phyloP scores from a whole-genome alignment of 2,113 vertebrate genomes.

The Lates calcarifer region DNA sequence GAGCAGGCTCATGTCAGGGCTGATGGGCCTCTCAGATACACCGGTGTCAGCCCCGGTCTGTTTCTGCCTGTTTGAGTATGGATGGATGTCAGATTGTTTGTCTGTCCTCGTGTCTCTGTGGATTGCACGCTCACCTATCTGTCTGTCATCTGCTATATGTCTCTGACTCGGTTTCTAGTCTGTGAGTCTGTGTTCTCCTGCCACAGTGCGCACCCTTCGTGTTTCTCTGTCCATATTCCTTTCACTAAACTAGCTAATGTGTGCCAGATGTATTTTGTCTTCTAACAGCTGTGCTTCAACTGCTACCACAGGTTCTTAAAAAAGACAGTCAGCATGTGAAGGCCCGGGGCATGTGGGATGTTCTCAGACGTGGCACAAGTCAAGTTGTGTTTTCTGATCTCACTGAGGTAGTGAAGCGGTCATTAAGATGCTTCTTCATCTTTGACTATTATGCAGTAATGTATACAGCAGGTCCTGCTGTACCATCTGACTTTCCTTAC shows the following conservation, averaged over 20 bases:
- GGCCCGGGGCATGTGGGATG: constrained; percentile 83
- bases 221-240: constrained; percentile 11
- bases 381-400: constrained; percentile 84
- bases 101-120: constrained; percentile 21
- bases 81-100: constrained; percentile 19
- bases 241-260: constrained; percentile 26
- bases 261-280: constrained; percentile 51
- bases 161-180: neutral
- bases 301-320: constrained; percentile 80
- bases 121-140: constrained; percentile 21
- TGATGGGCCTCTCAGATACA: constrained; percentile 52
- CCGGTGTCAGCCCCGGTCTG: constrained; percentile 55
- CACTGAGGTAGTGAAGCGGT: constrained; percentile 75
- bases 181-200: constrained; percentile 1
- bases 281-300: constrained; percentile 78
- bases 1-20: constrained; percentile 58
- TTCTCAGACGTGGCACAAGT: constrained; percentile 81
- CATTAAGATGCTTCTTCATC: constrained; percentile 11
- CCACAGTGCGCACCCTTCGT: constrained; percentile 3
- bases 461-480: neutral
- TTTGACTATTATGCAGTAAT: constrained; percentile 7
- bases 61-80: constrained; percentile 48
- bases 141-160: constrained; percentile 9
- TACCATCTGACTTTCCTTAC: neutral
- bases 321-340: constrained; percentile 78